Conservation (phyloP, 2,797 vertebrate species). For the Labroides dimidiatus region DNA sequence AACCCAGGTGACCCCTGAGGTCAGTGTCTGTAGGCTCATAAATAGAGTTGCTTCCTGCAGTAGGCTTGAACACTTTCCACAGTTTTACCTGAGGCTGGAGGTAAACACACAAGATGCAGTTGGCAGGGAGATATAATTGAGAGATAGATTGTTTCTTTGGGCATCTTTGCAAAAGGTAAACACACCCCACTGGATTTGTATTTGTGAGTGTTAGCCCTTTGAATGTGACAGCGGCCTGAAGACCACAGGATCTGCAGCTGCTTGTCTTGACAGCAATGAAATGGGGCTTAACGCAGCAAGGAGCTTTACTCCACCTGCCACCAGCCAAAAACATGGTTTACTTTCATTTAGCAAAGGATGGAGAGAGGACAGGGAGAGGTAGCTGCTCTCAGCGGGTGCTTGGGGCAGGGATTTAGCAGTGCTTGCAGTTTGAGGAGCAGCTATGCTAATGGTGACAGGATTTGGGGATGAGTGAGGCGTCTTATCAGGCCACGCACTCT, state of each 20-base stretch:
- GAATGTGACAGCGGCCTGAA: conserved; percentile 34
- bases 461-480: conserved; percentile 67
- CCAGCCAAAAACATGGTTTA: conserved; percentile 68
- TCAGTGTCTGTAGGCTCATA: conserved; percentile 47
- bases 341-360: conserved; percentile 67
- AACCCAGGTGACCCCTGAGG: conserved; percentile 59
- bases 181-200: conserved; percentile 49
- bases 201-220: conserved; percentile 53
- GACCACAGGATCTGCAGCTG: conserved; percentile 58
- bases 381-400: conserved; percentile 65
- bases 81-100: conserved; percentile 45
- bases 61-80: conserved; percentile 56
- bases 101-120: conserved; percentile 1
- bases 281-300: conserved; percentile 52
- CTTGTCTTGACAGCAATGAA: conserved; percentile 61
- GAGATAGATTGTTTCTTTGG: conserved; percentile 25
- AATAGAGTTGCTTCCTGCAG: conserved; percentile 38
- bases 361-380: conserved; percentile 48
- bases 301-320: conserved; percentile 65
- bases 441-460: conserved; percentile 79
- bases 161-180: conserved; percentile 49
- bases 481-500: conserved; percentile 75
- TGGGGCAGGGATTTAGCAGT: conserved; percentile 65
- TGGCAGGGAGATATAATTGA: conserved; percentile 26
- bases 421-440: conserved; percentile 69